Percentiles rank a stretch among this genome's conserved stretches.
phyloP scores from a whole-genome alignment of 2,888 invertebrate genomes.

The Agrochola lota region DNA sequence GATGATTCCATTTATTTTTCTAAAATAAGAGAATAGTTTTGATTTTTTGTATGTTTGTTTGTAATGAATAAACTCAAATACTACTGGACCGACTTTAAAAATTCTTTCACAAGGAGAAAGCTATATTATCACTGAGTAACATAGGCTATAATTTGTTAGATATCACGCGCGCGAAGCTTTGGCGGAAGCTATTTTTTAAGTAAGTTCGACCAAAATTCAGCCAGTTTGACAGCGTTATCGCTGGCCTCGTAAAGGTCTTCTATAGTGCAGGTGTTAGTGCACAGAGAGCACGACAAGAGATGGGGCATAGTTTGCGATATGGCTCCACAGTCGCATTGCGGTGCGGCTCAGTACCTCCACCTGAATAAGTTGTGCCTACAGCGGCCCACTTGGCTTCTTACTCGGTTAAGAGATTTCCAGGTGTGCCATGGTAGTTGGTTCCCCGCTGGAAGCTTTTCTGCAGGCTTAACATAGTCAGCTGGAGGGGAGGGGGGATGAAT shows the following conservation, averaged over 20 bases:
- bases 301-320: background rate
- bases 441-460: background rate
- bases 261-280: background rate
- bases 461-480: background rate
- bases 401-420: background rate
- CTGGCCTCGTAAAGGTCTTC: background rate
- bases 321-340: background rate
- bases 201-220: too few species aligned
- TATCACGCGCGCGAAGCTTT: too few species aligned
- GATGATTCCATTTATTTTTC: too few species aligned
- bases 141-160: too few species aligned
- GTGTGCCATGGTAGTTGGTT: background rate
- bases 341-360: background rate
- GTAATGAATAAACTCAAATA: too few species aligned
- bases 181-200: too few species aligned
- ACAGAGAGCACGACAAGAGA: background rate
- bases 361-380: background rate
- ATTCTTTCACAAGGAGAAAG: too few species aligned
- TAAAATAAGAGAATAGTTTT: too few species aligned
- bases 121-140: too few species aligned
- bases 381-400: background rate
- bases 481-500: background rate
- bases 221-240: background rate
- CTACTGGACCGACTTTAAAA: too few species aligned
- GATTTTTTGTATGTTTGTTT: too few species aligned